Conservation (phyloP, 2,888 invertebrate genomes). For the Tortricodes alternella region DNA sequence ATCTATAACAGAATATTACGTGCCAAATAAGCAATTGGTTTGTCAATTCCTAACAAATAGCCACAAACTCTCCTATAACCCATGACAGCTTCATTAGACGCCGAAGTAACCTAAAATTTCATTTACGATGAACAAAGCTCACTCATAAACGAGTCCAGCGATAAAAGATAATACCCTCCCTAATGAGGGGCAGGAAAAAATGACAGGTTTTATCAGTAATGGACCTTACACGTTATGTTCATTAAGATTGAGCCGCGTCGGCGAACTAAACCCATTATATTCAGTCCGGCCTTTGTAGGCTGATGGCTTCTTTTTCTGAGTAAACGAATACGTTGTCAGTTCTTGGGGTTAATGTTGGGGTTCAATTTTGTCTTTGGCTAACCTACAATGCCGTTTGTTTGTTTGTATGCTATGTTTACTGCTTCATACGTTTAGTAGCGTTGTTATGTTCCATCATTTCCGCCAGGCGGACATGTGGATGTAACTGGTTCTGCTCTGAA, state of each 20-base stretch:
- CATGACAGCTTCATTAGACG: neutral
- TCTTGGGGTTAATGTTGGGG: neutral
- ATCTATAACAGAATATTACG: no score
- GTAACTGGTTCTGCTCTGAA: no score
- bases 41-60: no score
- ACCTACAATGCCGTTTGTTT: no score
- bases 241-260: conserved; percentile 30
- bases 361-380: neutral
- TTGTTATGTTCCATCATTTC: no score
- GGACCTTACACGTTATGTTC: conserved; percentile 31
- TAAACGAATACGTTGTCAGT: no score
- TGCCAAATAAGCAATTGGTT: no score
- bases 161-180: conserved; percentile 31
- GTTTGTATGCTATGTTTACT: no score
- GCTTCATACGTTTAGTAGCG: no score
- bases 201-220: conserved; percentile 33
- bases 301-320: conserved; percentile 22
- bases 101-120: conserved; percentile 23
- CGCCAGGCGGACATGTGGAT: no score
- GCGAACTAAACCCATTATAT: conserved; percentile 26
- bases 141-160: conserved; percentile 26
- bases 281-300: conserved; percentile 18
- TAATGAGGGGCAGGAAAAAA: conserved; percentile 33
- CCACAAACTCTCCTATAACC: neutral
- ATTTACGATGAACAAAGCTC: conserved; percentile 22